Evolutionary conservation across 2,797 vertebrate genomes (phyloP), one percentile per base, ranked within the genome.

Genomic region (Philypnodon macrostomus): DNA sequence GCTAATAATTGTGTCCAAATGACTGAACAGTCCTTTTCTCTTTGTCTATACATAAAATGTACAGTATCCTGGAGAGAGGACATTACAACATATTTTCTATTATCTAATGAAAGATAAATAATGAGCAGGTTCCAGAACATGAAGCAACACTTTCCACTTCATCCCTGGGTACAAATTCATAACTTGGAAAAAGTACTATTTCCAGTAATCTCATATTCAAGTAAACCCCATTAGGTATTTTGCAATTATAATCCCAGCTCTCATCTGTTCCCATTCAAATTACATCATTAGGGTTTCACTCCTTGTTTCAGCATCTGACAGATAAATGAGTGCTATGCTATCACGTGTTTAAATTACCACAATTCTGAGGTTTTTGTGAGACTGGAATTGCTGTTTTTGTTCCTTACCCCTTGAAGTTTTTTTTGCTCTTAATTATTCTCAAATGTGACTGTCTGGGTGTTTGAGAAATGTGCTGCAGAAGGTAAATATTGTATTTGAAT

Each of bases 401-500:
- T 10, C n/a, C 29, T 65, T 70, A 50, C 44, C 18, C 59, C 51
- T 70, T 77, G 63, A 75, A 81, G 56, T 73, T 44, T 66, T 61
- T 72, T 67, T 52, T 7, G 46, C 46, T 71, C 63, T 52, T 79
- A 81, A 87, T 85, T 83, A 73, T 77, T 81, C 53, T 70, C 72
- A 80, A 80, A 83, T 75, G 77, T 63, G 56, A 34, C 51, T 73
- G 66, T 50, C 21, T 29, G 73, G 58, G 64, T 75, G 81, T 84
- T 84, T 86, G 72, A 81, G 73, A 80, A 85, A 80, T 71, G 73
- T 77, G 68, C 83, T 62, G 81, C 31, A 73, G 79, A 87, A 85
- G 55, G 76, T 87, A 85, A 88, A 90, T 81, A 86, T 78, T 87
- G 77, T 75, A 77, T 78, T 67, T 85, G 74, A 87, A 85, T 62